Conservation (phyloP, 2,113 vertebrate genomes). For the Falco punctatus region DNA sequence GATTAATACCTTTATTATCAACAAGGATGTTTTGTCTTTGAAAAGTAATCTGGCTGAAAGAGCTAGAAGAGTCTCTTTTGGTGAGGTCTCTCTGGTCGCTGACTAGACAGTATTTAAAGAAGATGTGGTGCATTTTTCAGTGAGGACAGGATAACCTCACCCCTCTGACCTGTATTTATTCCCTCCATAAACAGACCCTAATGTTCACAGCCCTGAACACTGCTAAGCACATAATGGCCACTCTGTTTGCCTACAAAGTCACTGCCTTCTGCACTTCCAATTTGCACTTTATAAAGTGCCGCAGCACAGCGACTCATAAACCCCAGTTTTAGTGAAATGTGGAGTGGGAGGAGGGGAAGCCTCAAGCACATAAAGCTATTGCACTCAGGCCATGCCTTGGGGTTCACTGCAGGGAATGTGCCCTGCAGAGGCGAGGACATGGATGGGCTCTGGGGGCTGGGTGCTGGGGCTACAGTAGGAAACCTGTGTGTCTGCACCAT, state of each 20-base stretch:
- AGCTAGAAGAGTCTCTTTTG: not conserved
- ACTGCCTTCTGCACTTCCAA: not conserved
- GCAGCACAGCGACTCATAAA: not conserved
- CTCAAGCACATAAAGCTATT: not conserved
- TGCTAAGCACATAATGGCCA: not conserved
- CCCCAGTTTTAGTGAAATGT: not conserved
- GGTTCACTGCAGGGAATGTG: not conserved
- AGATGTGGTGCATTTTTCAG: not conserved
- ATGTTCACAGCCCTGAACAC: not conserved
- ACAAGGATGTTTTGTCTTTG: not conserved
- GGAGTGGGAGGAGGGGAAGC: not conserved
- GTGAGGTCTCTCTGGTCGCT: not conserved
- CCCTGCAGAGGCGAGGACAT: not conserved
- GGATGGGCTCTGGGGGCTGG: rapidly evolving
- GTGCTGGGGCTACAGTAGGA: not conserved
- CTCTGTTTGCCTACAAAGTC: not conserved
- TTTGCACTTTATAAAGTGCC: not conserved
- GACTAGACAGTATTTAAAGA: not conserved
- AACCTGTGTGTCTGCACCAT: not conserved
- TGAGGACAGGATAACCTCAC: not conserved
- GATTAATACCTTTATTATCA: constrained; percentile 27
- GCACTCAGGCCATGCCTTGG: not conserved
- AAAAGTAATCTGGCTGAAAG: not conserved
- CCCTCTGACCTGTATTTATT: not conserved
- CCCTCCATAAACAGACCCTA: not conserved